A percentile compares a stretch with the other conserved stretches of the same genome.
phyloP scores from a whole-genome alignment of 2,797 vertebrate species.

The Microctenopoma stevenorrisi region DNA sequence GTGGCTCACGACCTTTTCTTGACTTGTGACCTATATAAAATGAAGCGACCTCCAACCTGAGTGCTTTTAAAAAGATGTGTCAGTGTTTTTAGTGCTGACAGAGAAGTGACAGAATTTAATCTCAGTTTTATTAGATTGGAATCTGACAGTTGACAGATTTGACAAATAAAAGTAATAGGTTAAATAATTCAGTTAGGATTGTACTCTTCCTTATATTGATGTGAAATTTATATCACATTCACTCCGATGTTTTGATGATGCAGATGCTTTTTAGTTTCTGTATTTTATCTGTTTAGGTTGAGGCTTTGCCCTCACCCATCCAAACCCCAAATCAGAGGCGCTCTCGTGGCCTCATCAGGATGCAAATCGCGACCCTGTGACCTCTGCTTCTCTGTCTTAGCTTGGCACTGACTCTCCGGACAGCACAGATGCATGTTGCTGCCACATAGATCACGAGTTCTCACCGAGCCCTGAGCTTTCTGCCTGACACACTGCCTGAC shows the following conservation, averaged over 20 bases:
- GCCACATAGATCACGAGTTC: slow-evolving; percentile 17
- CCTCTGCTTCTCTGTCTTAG: slow-evolving; percentile 35
- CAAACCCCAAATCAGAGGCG: not conserved
- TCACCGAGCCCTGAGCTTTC: slow-evolving; percentile 20
- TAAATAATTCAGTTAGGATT: no score
- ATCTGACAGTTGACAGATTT: no score
- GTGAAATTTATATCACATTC: no score
- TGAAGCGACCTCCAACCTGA: not conserved
- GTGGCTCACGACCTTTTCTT: not conserved
- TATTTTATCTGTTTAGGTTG: no score
- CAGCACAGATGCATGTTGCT: slow-evolving; percentile 5
- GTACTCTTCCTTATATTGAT: no score
- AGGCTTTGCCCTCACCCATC: not conserved
- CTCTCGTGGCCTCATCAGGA: slow-evolving; percentile 16
- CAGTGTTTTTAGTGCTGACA: no score
- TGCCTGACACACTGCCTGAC: slow-evolving; percentile 23
- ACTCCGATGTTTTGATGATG: no score
- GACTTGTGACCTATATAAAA: not conserved
- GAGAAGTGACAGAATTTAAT: no score
- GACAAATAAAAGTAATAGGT: no score
- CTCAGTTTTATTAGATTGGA: no score
- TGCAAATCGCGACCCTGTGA: slow-evolving; percentile 38
- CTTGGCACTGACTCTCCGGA: slow-evolving; percentile 37
- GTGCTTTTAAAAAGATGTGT: not conserved
- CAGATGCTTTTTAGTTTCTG: no score